Evolutionary conservation across 2,888 invertebrate genomes (phyloP).

Genomic region (Nudaria mundana): DNA sequence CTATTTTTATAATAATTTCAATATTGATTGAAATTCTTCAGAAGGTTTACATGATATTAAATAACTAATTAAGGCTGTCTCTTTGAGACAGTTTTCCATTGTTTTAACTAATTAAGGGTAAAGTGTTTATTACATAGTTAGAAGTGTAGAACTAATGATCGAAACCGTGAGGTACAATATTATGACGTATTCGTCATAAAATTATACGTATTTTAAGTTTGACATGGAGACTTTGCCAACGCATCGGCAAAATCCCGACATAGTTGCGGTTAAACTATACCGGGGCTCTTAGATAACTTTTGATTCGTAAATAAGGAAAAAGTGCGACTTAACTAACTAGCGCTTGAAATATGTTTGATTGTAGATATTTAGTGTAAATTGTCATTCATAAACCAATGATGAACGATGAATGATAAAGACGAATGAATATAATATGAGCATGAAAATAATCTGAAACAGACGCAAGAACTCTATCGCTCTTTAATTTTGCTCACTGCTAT

Average conservation of each 20-base stretch:
- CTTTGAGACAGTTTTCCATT: background rate
- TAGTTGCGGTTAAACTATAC: conserved; percentile 8
- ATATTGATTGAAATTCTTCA: too few relatives aligned
- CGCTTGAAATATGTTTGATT: too few relatives aligned
- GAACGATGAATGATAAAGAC: background rate
- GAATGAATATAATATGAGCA: too few relatives aligned
- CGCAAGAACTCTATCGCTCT: too few relatives aligned
- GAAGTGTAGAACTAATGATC: too few relatives aligned
- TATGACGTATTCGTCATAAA: conserved; percentile 5
- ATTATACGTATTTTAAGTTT: conserved; percentile 1
- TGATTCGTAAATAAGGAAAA: conserved; percentile 23
- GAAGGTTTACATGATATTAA: too few relatives aligned
- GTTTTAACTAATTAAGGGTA: background rate
- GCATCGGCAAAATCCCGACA: conserved; percentile 22
- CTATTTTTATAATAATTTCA: conserved; percentile 8
- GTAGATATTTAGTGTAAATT: too few relatives aligned
- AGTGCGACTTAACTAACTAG: conserved; percentile 3
- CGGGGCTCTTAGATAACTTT: conserved; percentile 7
- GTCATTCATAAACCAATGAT: too few relatives aligned
- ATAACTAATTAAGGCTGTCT: conserved; percentile 2
- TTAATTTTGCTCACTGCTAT: too few relatives aligned
- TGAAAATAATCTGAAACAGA: too few relatives aligned
- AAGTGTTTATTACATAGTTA: too few relatives aligned
- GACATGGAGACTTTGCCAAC: conserved; percentile 13
- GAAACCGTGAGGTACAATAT: too few relatives aligned